Base-by-base conservation (phyloP, 2,888 invertebrate species). In the Amphipoea lucens region DNA sequence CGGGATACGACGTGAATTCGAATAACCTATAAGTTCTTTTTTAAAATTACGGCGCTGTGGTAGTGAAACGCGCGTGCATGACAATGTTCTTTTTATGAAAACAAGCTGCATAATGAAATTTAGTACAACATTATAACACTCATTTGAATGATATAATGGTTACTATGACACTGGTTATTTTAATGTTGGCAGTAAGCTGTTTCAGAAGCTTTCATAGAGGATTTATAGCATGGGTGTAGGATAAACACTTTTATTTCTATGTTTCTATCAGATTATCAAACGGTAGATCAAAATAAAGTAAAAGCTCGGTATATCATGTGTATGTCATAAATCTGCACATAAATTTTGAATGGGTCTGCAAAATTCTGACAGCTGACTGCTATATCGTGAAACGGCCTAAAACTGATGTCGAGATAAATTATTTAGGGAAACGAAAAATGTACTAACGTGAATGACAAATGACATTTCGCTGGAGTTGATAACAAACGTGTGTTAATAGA, bases 311-410 rank as follows among this genome's bases (percentile, higher is more conserved):
- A 75, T 62, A 80, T 81, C 84, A 81, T 62, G 36, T 51, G n/a
- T 62, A 20, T 79, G 72, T 73, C 87, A 89, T 82, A 80, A 84
- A 84, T 86, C 68, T 63, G 40, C 65, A 78, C 84, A 89, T 88
- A 88, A 89, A 89, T 88, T 84, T 80, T 73, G 62, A 72, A 86
- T 81, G 80, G 81, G 73, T 82, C 83, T 76, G 69, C 42, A 84
- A 84, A 83, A 87, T 79, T 62, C 78, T 76, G 88, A 89, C 89
- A 88, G 87, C 82, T 79, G 83, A 65, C 87, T 68, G 82, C 72
- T 81, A 82, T 78, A 71, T 79, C 69, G 73, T 63, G 71, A 75
- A 78, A 78, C 74, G 65, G 67, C 65, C 77, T 78, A 86, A 86
- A 89, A 80, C 81, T 79, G 78, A 81, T 83, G 70, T 42, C 62